Conservation (phyloP, 2,888 invertebrate species). For the Ormyrus pomaceus region DNA sequence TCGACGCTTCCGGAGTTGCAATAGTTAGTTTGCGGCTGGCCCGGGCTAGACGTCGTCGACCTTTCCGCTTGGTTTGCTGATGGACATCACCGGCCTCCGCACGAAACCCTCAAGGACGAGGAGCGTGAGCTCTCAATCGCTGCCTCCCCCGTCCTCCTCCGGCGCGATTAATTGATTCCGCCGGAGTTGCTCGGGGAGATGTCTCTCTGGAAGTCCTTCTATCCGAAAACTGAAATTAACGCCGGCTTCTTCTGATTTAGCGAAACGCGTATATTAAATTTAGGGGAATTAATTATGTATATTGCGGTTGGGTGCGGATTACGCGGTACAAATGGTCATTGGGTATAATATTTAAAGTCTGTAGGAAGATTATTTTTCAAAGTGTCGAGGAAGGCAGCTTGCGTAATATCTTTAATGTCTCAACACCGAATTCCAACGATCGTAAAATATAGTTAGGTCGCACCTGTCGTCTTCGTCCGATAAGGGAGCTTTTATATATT, state of each 20-base stretch:
- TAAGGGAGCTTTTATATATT: conserved; percentile 1
- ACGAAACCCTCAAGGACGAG: conserved; percentile 8
- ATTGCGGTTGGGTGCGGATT: too few relatives aligned
- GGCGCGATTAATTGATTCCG: conserved; percentile 52
- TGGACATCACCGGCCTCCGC: conserved; percentile 40
- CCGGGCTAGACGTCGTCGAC: conserved; percentile 49
- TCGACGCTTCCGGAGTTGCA: conserved; percentile 54
- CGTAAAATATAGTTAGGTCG: conserved; percentile 1
- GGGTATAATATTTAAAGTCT: too few relatives aligned
- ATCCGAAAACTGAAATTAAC: too few relatives aligned
- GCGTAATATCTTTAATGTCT: conserved; percentile 10
- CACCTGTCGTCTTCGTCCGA: background rate
- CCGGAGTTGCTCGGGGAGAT: background rate
- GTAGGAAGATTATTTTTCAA: background rate
- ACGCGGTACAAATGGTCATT: too few relatives aligned
- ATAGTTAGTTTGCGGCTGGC: conserved; percentile 68
- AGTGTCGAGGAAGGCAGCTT: conserved; percentile 11
- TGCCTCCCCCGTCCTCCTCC: background rate
- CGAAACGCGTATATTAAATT: too few relatives aligned
- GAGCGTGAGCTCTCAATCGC: conserved; percentile 3
- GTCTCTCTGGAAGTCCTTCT: background rate
- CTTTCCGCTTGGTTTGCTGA: conserved; percentile 55
- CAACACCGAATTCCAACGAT: conserved; percentile 13
- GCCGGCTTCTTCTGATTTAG: too few relatives aligned
- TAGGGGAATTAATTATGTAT: too few relatives aligned